phyloP scores from a whole-genome alignment of 2,113 vertebrate species.

The Acinonyx jubatus region DNA sequence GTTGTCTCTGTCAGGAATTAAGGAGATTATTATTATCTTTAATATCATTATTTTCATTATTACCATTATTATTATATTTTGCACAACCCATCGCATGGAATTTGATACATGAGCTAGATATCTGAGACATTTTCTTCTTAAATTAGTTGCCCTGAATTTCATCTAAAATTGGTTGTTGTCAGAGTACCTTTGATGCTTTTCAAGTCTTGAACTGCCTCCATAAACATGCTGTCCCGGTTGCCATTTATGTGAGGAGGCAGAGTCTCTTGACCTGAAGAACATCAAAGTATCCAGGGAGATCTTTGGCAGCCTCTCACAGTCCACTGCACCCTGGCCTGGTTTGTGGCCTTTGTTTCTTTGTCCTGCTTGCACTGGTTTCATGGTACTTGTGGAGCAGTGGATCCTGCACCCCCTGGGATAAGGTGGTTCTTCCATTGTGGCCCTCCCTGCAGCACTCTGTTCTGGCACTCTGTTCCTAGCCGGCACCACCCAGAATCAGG shows the following conservation, averaged over 20 bases:
- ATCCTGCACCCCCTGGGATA: not conserved
- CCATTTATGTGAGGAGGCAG: accelerated
- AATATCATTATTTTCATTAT: no score
- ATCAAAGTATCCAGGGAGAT: not conserved
- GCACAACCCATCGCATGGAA: not conserved
- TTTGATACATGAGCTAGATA: not conserved
- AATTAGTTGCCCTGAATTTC: not conserved
- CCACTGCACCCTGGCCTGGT: not conserved
- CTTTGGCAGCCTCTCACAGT: not conserved
- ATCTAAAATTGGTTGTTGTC: not conserved
- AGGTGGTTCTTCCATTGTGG: not conserved
- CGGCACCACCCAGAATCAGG: no score
- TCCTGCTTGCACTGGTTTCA: not conserved
- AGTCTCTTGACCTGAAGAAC: not conserved
- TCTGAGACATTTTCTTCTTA: not conserved
- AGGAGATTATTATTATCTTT: no score
- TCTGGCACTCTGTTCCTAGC: not conserved
- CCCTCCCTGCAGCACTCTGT: not conserved
- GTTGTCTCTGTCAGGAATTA: not conserved
- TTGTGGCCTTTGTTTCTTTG: not conserved
- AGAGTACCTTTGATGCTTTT: not conserved
- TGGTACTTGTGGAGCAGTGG: not conserved
- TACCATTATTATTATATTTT: no score
- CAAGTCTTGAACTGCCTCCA: not conserved
- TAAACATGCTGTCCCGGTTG: not conserved